Evolutionary conservation across 1,140 invertebrate genomes (phyloP).

Genomic region (Atta colombica): DNA sequence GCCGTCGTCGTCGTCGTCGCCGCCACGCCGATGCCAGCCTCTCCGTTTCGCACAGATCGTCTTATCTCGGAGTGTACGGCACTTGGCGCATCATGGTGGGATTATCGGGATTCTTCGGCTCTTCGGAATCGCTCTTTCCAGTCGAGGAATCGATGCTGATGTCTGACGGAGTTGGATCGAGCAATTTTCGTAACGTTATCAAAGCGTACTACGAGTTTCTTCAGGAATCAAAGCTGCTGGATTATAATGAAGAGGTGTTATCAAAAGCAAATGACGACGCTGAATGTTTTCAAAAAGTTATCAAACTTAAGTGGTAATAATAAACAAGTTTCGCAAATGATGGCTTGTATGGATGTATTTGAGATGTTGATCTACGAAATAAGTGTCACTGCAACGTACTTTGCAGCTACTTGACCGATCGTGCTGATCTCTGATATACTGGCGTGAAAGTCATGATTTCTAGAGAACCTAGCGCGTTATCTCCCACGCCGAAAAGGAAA

Average conservation of each 20-base stretch:
- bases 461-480: slow-evolving; percentile 20
- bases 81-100: slow-evolving; percentile 49
- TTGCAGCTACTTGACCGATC: not conserved
- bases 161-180: not conserved
- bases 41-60: slow-evolving; percentile 44
- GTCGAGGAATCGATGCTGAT: slow-evolving; percentile 15
- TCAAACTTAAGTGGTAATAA: not conserved
- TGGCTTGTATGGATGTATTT: too few relatives aligned
- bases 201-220: not conserved
- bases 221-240: not conserved
- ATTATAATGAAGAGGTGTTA: not conserved
- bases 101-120: slow-evolving; percentile 41
- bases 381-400: not conserved
- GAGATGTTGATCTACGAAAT: not conserved
- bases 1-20: not conserved
- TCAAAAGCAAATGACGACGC: not conserved
- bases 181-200: slow-evolving; percentile 30
- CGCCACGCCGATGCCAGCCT: slow-evolving; percentile 51
- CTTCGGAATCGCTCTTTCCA: slow-evolving; percentile 21
- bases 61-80: slow-evolving; percentile 51
- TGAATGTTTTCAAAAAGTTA: not conserved
- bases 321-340: not conserved
- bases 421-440: not conserved
- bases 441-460: slow-evolving; percentile 33
- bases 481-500: slow-evolving; percentile 11